Base-by-base conservation (phyloP, 2,888 invertebrate genomes). In the Drosophila diplacantha region DNA sequence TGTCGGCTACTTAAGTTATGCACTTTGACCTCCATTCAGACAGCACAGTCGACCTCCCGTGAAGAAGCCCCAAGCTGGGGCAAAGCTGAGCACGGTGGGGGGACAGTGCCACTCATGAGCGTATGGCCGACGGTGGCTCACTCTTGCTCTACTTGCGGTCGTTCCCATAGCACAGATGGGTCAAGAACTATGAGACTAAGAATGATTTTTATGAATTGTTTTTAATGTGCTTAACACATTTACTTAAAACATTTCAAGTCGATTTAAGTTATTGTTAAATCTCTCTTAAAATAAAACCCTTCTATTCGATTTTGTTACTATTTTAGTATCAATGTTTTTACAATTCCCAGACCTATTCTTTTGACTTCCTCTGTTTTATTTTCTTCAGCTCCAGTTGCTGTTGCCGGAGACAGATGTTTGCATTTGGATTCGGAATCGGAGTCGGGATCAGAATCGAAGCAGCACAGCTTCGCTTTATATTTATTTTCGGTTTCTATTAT, bases 1-100 rank as follows among this genome's bases (percentile, higher is more conserved):
- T 83, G 81, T 79, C 81, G 77, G 82, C 83, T 77, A 82, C 84
- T 82, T 84, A 79, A 82, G 83, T 78, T 72, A 73, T 83, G 73
- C 79, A 72, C 81, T 83, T 82, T 81, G 81, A 81, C 81, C 81
- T 80, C 82, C 60, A 82, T 80, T 71, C 74, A 75, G 73, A 69
- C 70, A 73, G 41, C 74, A 51, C 38, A 55, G 49, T 29, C 31
- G 53, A 44, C 38, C 60, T 53, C 52, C 66, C 35, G 38, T 38
- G 64, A 55, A 47, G 51, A 37, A 41, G 43, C 38, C 50, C 12
- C 38, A 7, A 44, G 35, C 29, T 8, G n/a, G 32, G 31, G 26
- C 31, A 47, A 43, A 22, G 35, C 34, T 16, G 18, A 34, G 41
- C 29, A n/a, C 43, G 50, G 46, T 38, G 53, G 54, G 41, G 5